A percentile compares a stretch with the other conserved stretches of the same genome.
phyloP scores from a whole-genome alignment of 1,140 invertebrate species.

The Cotesia vestalis region DNA sequence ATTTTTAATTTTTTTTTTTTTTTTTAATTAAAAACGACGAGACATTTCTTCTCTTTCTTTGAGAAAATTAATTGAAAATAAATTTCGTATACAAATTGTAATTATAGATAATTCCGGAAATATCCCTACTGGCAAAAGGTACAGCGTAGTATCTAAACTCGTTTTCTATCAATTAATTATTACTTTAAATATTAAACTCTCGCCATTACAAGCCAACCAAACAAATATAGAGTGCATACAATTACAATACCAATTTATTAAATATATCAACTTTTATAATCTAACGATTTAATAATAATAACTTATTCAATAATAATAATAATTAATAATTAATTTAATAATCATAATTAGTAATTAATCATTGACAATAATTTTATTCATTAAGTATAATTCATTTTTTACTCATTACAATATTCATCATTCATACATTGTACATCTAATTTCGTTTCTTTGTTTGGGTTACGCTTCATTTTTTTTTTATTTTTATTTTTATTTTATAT shows the following conservation, averaged over 20 bases:
- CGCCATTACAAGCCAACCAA: slow-evolving; percentile 65
- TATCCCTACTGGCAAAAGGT: slow-evolving; percentile 63
- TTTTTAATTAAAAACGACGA: too few relatives aligned
- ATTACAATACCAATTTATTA: slow-evolving; percentile 65
- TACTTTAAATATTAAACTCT: slow-evolving; percentile 58
- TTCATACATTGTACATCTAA: slow-evolving; percentile 37
- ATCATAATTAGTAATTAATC: slow-evolving; percentile 40
- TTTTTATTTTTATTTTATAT: slow-evolving; percentile 10
- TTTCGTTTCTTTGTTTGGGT: slow-evolving; percentile 22
- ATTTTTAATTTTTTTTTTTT: too few relatives aligned
- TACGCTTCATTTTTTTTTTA: not conserved
- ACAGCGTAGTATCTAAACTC: slow-evolving; percentile 66
- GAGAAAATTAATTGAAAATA: too few relatives aligned
- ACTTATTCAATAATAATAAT: slow-evolving; percentile 41
- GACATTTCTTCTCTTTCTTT: too few relatives aligned
- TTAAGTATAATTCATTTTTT: slow-evolving; percentile 41
- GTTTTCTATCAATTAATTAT: slow-evolving; percentile 42
- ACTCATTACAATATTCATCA: slow-evolving; percentile 39
- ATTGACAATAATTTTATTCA: slow-evolving; percentile 44
- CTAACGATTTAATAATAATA: slow-evolving; percentile 60
- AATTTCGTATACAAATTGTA: slow-evolving; percentile 3
- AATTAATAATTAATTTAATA: slow-evolving; percentile 44
- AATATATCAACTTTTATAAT: slow-evolving; percentile 65
- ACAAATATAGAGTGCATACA: slow-evolving; percentile 66
- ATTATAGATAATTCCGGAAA: not conserved